Conservation (phyloP, 2,888 invertebrate genomes). For the Macrosoma leucophasiata region DNA sequence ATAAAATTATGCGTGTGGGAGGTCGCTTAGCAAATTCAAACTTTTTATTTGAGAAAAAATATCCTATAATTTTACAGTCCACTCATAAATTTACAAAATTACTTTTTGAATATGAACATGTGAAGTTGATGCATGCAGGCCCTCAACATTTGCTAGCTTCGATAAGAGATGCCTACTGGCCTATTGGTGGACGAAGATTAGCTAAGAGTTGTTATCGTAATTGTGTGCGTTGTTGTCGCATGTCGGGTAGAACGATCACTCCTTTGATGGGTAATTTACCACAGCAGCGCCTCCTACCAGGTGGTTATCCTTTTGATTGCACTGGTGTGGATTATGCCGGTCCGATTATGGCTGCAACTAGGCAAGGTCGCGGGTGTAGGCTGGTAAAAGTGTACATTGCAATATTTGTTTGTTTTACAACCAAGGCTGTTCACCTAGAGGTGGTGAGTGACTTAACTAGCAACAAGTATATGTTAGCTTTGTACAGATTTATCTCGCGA, state of each 20-base stretch:
- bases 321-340: too few species aligned
- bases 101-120: constrained; percentile 13
- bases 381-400: constrained; percentile 2
- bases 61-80: constrained; percentile 28
- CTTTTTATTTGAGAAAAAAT: constrained; percentile 24
- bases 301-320: too few species aligned
- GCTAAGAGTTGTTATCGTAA: constrained; percentile 19
- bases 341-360: too few species aligned
- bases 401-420: constrained; percentile 4
- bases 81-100: constrained; percentile 25
- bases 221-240: constrained; percentile 23
- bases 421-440: constrained; percentile 10
- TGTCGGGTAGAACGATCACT: constrained; percentile 18
- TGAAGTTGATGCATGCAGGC: constrained; percentile 25
- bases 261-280: constrained; percentile 28
- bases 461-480: constrained; percentile 10
- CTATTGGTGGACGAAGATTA: constrained; percentile 16
- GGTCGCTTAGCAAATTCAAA: constrained; percentile 24
- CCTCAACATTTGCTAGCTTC: constrained; percentile 20
- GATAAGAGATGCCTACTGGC: constrained; percentile 13
- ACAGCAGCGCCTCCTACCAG: constrained; percentile 14
- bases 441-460: constrained; percentile 8
- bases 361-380: constrained; percentile 4
- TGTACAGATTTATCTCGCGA: constrained; percentile 13
- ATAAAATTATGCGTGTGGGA: constrained; percentile 29